A percentile compares a stretch with the other conserved stretches of the same genome.
These are phyloP conservation scores for Agrochola macilenta DNA, from an alignment of 2,888 invertebrate species.

Conservation along the genomic window DNA sequence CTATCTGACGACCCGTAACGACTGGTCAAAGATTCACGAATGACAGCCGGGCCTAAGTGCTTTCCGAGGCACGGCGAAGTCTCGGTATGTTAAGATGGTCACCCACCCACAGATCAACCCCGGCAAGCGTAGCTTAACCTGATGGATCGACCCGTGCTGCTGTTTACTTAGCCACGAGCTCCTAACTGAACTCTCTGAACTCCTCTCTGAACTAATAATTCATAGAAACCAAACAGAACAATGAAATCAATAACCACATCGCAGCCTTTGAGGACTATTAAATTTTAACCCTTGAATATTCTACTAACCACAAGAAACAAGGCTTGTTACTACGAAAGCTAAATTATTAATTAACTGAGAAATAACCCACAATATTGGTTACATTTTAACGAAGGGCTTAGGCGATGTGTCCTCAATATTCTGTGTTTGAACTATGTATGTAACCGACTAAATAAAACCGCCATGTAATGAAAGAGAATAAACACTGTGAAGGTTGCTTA, in stretches of 20 bases:
- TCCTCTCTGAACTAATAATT: background rate
- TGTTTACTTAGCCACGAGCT: too few species aligned
- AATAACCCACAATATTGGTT: slow-evolving; percentile 11
- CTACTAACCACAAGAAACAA: slow-evolving; percentile 1
- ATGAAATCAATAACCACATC: slow-evolving; percentile 17
- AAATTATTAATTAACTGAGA: slow-evolving; percentile 20
- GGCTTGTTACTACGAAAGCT: background rate
- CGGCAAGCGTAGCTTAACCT: too few species aligned
- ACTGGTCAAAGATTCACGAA: too few species aligned
- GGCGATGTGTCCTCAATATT: slow-evolving; percentile 9
- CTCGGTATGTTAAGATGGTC: too few species aligned
- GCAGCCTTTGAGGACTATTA: background rate
- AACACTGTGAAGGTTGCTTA: slow-evolving; percentile 34
- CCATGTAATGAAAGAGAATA: slow-evolving; percentile 7
- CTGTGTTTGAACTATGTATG: slow-evolving; percentile 32
- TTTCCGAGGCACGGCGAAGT: too few species aligned
- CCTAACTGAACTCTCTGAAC: too few species aligned
- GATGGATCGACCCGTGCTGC: too few species aligned
- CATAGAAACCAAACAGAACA: slow-evolving; percentile 13
- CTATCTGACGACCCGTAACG: too few species aligned
- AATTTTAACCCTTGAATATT: slow-evolving; percentile 37
- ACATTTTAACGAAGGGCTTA: slow-evolving; percentile 25
- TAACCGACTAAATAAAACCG: slow-evolving; percentile 21
- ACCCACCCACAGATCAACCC: too few species aligned
- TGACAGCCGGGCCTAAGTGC: too few species aligned